These are phyloP conservation scores for Planiliza haematocheilus DNA, from an alignment of 2,113 vertebrate genomes.

Conservation along the genomic window DNA sequence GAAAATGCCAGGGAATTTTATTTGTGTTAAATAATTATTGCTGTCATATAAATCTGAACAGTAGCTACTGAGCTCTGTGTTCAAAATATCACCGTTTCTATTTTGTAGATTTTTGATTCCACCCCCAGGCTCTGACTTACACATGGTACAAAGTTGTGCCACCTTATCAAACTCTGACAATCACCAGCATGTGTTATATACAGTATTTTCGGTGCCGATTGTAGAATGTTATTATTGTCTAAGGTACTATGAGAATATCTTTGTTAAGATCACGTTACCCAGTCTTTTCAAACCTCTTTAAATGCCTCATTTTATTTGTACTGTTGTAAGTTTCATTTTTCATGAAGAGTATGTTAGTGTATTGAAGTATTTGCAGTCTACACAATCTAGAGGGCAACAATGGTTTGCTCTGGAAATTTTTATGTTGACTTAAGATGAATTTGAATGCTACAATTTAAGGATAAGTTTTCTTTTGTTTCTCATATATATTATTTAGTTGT, in stretches of 20 bases:
- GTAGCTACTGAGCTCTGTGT: too few species aligned
- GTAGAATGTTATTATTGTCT: background rate
- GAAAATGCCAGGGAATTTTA: too few species aligned
- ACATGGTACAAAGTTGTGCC: background rate
- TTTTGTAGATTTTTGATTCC: too few species aligned
- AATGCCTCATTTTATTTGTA: background rate
- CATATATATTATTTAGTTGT: too few species aligned
- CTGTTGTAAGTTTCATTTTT: background rate
- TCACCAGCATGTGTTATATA: background rate
- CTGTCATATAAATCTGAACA: background rate
- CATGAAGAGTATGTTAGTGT: background rate
- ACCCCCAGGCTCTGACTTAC: conserved; percentile 8
- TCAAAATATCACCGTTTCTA: background rate
- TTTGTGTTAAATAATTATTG: background rate
- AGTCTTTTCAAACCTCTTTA: background rate
- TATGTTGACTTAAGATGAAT: background rate
- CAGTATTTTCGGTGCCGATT: background rate
- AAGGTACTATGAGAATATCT: too few species aligned
- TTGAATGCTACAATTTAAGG: background rate
- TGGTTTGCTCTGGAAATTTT: background rate
- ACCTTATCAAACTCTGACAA: conserved; percentile 1
- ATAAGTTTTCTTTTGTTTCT: too few species aligned
- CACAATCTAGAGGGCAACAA: background rate
- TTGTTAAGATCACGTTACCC: background rate
- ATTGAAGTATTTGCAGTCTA: background rate